These are phyloP conservation scores for Sebastes kiyomatsui DNA, from an alignment of 2,797 vertebrate genomes.

Conservation along the genomic window DNA sequence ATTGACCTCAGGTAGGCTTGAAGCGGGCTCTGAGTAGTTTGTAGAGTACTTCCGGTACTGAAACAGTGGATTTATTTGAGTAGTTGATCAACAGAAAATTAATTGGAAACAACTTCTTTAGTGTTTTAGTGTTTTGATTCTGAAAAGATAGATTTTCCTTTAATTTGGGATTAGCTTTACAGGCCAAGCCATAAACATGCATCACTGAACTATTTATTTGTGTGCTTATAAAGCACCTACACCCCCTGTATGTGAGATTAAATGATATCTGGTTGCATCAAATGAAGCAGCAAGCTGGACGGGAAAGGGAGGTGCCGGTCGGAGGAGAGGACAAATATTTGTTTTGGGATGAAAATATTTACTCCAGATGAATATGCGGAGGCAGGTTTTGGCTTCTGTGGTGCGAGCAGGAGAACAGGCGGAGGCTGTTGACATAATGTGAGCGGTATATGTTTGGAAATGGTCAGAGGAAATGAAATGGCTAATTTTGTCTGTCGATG, in stretches of 20 bases:
- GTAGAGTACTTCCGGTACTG: no score
- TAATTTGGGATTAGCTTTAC: neutral
- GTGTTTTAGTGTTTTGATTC: neutral
- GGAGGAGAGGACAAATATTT: constrained; percentile 54
- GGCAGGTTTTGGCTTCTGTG: constrained; percentile 34
- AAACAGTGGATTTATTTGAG: neutral
- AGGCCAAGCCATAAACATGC: neutral
- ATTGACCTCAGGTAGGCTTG: neutral
- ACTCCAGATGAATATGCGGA: constrained; percentile 38
- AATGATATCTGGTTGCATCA: neutral
- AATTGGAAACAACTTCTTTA: neutral
- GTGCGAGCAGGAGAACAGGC: constrained; percentile 35
- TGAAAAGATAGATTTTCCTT: neutral
- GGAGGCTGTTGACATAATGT: constrained; percentile 19
- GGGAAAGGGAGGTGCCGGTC: neutral
- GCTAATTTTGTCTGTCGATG: constrained; percentile 50
- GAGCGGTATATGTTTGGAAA: constrained; percentile 33
- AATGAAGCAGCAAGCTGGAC: neutral
- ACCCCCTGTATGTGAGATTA: neutral
- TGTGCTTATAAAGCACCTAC: neutral
- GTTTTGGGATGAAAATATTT: constrained; percentile 64
- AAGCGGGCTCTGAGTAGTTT: neutral
- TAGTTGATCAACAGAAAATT: neutral
- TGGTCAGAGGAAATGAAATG: constrained; percentile 43
- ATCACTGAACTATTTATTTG: neutral